A percentile compares a stretch with the other conserved stretches of the same genome.
Evolutionary conservation across 1,140 invertebrate species (phyloP).

Genomic region (Anadara kagoshimensis): DNA sequence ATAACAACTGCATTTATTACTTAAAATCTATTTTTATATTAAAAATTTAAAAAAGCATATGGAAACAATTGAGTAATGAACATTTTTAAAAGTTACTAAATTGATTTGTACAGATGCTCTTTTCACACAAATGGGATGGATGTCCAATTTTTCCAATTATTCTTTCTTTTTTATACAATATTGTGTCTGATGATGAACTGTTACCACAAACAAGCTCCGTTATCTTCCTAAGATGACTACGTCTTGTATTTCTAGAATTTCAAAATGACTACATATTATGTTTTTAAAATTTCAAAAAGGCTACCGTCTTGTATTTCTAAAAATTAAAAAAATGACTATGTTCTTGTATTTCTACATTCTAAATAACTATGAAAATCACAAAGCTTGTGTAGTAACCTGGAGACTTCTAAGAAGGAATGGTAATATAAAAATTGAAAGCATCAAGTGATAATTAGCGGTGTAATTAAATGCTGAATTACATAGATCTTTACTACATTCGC

Average conservation of each 20-base stretch:
- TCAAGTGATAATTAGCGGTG: neutral
- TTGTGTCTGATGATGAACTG: too few relatives aligned
- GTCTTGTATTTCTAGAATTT: neutral
- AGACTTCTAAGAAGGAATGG: neutral
- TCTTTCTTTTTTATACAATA: too few relatives aligned
- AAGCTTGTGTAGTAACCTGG: too few relatives aligned
- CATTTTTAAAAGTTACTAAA: too few relatives aligned
- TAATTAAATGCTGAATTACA: conserved; percentile 10
- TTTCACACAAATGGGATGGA: too few relatives aligned
- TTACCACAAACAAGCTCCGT: too few relatives aligned
- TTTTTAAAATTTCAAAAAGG: neutral
- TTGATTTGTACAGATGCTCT: too few relatives aligned
- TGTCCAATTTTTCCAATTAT: too few relatives aligned
- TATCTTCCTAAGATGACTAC: neutral
- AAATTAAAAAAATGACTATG: neutral
- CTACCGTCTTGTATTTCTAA: neutral
- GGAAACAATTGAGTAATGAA: too few relatives aligned
- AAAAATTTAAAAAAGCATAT: too few relatives aligned
- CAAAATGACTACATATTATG: neutral
- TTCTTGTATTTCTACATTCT: neutral
- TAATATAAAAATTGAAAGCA: neutral
- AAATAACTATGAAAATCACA: neutral
- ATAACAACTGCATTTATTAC: too few relatives aligned
- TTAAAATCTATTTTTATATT: too few relatives aligned
- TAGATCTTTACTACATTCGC: conserved; percentile 7